A percentile compares a stretch with the other conserved stretches of the same genome.
These are phyloP conservation scores for Tragelaphus oryx DNA, from an alignment of 2,797 vertebrate species.

Conservation along the genomic window DNA sequence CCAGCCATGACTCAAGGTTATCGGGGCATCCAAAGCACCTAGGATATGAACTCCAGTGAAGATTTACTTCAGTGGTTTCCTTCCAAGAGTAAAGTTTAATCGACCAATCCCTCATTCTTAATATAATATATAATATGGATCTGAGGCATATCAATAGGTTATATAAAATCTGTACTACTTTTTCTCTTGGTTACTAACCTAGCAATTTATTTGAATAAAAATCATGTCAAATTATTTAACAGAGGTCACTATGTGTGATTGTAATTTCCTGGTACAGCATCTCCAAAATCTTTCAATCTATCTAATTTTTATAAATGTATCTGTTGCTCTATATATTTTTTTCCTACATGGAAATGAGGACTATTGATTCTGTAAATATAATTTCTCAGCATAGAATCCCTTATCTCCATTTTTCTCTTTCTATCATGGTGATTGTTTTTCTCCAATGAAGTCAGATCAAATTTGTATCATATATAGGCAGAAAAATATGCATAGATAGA, in stretches of 20 bases:
- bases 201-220: background rate
- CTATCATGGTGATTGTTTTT: background rate
- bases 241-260: background rate
- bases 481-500: background rate
- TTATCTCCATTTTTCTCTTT: background rate
- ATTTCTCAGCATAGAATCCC: background rate
- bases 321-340: background rate
- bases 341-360: background rate
- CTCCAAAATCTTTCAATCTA: background rate
- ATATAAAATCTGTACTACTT: background rate
- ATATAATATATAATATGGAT: background rate
- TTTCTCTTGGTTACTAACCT: background rate
- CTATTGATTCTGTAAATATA: background rate
- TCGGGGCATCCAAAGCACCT: accelerated
- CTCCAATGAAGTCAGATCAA: background rate
- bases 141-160: background rate
- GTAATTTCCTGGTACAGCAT: background rate
- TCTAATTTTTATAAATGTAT: background rate
- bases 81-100: background rate
- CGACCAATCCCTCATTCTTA: background rate
- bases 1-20: background rate
- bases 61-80: background rate
- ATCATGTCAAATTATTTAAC: background rate
- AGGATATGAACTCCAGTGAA: background rate
- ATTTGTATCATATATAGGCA: background rate